phyloP scores from a whole-genome alignment of 2,113 vertebrate genomes.

The Corvus moneduloides region DNA sequence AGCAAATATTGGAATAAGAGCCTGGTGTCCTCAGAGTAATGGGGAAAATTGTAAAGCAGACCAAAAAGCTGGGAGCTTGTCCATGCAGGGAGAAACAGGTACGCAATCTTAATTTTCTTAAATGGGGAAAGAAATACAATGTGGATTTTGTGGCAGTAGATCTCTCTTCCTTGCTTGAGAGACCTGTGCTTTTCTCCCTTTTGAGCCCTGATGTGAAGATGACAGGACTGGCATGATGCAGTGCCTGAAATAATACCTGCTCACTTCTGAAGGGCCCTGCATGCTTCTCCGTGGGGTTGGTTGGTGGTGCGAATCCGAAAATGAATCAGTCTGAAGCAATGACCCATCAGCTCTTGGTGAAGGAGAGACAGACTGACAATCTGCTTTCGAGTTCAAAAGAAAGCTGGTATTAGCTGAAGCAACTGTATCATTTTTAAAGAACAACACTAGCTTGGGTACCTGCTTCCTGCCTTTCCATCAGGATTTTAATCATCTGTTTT shows the following conservation, averaged over 20 bases:
- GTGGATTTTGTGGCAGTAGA: background rate
- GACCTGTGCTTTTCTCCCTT: background rate
- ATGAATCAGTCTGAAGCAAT: background rate
- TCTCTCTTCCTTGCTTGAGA: background rate
- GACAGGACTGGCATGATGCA: background rate
- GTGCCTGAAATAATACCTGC: background rate
- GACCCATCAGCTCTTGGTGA: background rate
- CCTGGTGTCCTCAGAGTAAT: conserved; percentile 74
- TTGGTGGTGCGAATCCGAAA: background rate
- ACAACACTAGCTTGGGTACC: background rate
- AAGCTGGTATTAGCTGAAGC: background rate
- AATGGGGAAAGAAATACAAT: background rate
- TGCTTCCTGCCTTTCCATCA: background rate
- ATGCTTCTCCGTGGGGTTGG: rapidly evolving
- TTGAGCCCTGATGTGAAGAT: rapidly evolving
- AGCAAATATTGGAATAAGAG: conserved; percentile 61
- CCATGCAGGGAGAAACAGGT: conserved; percentile 73
- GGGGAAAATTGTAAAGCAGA: conserved; percentile 74
- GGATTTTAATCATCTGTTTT: background rate
- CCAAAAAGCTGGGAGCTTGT: conserved; percentile 15
- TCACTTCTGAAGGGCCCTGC: background rate
- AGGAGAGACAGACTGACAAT: background rate
- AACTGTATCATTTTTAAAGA: background rate
- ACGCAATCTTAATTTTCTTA: background rate
- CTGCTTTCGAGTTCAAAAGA: background rate